These are phyloP conservation scores for Pristionchus japonicus DNA, from an alignment of 2,888 invertebrate genomes.

Conservation along the genomic window DNA sequence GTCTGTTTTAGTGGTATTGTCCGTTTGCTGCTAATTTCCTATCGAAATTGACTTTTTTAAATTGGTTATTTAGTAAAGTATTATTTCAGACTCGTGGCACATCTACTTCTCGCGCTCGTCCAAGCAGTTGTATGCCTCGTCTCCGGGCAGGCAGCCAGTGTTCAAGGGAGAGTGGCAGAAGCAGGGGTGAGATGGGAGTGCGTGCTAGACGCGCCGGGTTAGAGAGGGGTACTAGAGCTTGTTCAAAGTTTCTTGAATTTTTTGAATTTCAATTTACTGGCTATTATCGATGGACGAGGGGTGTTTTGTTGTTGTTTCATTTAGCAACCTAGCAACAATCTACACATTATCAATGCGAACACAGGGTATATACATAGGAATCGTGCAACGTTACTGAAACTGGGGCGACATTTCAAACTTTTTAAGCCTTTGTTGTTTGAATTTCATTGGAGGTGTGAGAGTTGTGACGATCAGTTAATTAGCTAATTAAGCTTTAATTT, in stretches of 20 bases:
- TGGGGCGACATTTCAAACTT: neutral
- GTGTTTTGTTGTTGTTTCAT: too few species aligned
- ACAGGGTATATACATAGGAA: too few species aligned
- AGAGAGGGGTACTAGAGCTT: neutral
- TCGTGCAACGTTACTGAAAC: neutral
- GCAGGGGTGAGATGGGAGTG: neutral
- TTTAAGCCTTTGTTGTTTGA: neutral
- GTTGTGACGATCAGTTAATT: neutral
- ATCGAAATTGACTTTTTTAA: too few species aligned
- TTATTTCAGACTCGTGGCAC: slow-evolving; percentile 21
- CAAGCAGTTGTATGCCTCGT: neutral
- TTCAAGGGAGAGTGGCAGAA: slow-evolving; percentile 30
- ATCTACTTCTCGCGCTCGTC: slow-evolving; percentile 17
- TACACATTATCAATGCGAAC: too few species aligned
- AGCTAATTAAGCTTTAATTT: neutral
- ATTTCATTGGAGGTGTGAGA: neutral
- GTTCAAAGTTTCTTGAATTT: too few species aligned
- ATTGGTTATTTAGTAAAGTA: too few species aligned
- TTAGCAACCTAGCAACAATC: too few species aligned
- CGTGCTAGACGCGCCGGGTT: neutral
- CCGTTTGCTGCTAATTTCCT: too few species aligned
- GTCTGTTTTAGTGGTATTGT: too few species aligned
- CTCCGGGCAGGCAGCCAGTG: neutral
- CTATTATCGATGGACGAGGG: too few species aligned
- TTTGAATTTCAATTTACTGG: too few species aligned